Percentiles rank a stretch among this genome's conserved stretches.
These are phyloP conservation scores for Diadegma fenestrale DNA, from an alignment of 2,888 invertebrate species.

Conservation along the genomic window DNA sequence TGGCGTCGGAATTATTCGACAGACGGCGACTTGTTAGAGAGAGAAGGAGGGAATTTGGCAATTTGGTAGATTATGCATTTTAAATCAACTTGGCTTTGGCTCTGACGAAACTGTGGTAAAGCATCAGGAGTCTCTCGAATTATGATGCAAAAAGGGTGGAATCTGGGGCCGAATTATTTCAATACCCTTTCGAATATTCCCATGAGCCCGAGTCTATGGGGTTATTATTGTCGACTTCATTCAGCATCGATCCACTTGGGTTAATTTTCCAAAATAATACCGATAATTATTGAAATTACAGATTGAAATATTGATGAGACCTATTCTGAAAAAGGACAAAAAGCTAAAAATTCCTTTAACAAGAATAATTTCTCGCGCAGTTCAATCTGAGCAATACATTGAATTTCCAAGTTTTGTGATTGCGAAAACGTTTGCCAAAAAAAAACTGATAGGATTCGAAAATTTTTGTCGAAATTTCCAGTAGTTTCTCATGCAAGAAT, in stretches of 20 bases:
- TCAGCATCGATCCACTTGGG: not conserved
- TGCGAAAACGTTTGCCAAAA: not conserved
- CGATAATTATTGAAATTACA: not conserved
- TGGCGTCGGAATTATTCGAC: conserved; percentile 54
- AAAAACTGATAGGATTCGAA: not conserved
- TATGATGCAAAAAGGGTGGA: conserved; percentile 9
- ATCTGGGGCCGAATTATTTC: conserved; percentile 43
- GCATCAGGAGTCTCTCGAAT: conserved; percentile 42
- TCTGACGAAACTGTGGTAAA: conserved; percentile 13
- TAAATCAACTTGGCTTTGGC: conserved; percentile 57
- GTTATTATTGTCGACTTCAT: conserved; percentile 6
- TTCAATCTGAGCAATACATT: not conserved
- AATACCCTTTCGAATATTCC: conserved; percentile 37
- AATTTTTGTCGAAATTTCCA: not conserved
- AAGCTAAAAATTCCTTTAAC: not conserved
- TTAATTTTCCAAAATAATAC: not conserved
- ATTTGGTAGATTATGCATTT: conserved; percentile 65
- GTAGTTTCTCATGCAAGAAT: not conserved
- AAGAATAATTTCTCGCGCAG: not conserved
- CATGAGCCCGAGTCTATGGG: conserved; percentile 8
- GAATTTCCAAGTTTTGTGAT: not conserved
- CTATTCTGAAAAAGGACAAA: not conserved
- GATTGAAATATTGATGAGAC: not conserved
- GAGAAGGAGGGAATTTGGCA: conserved; percentile 6
- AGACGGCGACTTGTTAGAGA: conserved; percentile 18